phyloP scores from a whole-genome alignment of 2,797 vertebrate species.

The Pelodytes ibericus region DNA sequence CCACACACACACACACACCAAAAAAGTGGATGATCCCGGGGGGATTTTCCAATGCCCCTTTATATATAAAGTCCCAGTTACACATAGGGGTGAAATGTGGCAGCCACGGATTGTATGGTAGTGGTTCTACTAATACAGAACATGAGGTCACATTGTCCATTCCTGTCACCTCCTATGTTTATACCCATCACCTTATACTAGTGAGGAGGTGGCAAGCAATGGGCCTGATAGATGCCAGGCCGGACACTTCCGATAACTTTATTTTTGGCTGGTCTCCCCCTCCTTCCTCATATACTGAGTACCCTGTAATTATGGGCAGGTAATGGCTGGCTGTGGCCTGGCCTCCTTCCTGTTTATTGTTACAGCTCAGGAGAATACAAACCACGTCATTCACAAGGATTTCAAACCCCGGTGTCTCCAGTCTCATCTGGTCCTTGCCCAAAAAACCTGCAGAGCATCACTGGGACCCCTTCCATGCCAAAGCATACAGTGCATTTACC shows the following conservation, averaged over 20 bases:
- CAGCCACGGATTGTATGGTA: too few species aligned
- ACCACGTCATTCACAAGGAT: constrained; percentile 19
- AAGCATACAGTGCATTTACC: too few species aligned
- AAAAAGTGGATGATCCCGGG: too few species aligned
- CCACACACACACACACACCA: too few species aligned
- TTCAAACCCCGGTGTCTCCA: constrained; percentile 12
- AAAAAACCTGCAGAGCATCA: neutral
- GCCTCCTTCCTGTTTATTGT: constrained; percentile 55
- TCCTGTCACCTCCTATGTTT: neutral
- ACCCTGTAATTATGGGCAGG: constrained; percentile 50
- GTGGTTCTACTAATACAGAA: too few species aligned
- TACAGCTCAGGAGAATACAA: constrained; percentile 41
- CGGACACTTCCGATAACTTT: constrained; percentile 46
- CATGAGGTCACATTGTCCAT: too few species aligned
- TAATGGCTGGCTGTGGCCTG: constrained; percentile 47
- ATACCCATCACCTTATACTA: too few species aligned
- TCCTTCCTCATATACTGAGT: constrained; percentile 37
- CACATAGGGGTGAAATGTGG: too few species aligned
- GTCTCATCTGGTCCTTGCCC: neutral
- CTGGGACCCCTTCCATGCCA: neutral
- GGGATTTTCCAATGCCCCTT: too few species aligned
- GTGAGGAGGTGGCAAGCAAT: neutral
- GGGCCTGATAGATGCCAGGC: neutral
- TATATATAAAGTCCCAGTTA: too few species aligned
- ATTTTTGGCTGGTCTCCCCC: constrained; percentile 47